A percentile compares a stretch with the other conserved stretches of the same genome.
Evolutionary conservation across 2,888 invertebrate genomes (phyloP).

Genomic region (Hirtodrosophila confusa): DNA sequence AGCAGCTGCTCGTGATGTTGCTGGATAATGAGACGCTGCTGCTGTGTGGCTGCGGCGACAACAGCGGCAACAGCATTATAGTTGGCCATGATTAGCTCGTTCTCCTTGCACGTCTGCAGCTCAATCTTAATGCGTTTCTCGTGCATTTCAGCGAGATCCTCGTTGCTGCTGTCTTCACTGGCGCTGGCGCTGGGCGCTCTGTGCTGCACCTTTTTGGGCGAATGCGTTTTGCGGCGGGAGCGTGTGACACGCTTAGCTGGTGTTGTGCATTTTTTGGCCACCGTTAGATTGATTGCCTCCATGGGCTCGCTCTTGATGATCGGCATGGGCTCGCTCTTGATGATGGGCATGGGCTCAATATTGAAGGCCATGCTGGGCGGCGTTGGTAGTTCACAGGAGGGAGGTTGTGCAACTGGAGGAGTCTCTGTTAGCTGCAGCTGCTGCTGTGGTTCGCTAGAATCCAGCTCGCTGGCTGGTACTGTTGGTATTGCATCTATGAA

Average conservation of each 20-base stretch:
- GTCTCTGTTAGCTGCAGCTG: background rate
- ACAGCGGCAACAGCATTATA: slow-evolving; percentile 69
- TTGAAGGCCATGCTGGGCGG: slow-evolving; percentile 5
- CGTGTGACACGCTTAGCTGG: slow-evolving; percentile 47
- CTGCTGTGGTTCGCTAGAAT: background rate
- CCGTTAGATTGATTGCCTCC: slow-evolving; percentile 62
- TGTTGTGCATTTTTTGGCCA: slow-evolving; percentile 38
- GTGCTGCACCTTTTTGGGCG: slow-evolving; percentile 65
- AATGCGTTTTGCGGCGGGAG: slow-evolving; percentile 67
- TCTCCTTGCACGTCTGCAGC: slow-evolving; percentile 55
- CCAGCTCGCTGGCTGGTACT: slow-evolving; percentile 10
- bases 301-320: slow-evolving; percentile 41
- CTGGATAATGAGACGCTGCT: slow-evolving; percentile 55
- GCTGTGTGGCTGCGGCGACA: slow-evolving; percentile 58
- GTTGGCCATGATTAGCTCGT: slow-evolving; percentile 69
- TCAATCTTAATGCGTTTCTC: slow-evolving; percentile 50
- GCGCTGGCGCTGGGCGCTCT: slow-evolving; percentile 46
- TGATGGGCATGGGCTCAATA: slow-evolving; percentile 27
- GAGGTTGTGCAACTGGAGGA: background rate
- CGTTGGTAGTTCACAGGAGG: background rate
- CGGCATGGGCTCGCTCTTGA: slow-evolving; percentile 36
- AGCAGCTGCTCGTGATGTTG: slow-evolving; percentile 60
- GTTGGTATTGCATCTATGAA: slow-evolving; percentile 17
- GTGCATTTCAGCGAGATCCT: slow-evolving; percentile 26
- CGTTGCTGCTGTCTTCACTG: slow-evolving; percentile 45